Conservation (phyloP, 2,113 vertebrate species). For the Silurus asotus region DNA sequence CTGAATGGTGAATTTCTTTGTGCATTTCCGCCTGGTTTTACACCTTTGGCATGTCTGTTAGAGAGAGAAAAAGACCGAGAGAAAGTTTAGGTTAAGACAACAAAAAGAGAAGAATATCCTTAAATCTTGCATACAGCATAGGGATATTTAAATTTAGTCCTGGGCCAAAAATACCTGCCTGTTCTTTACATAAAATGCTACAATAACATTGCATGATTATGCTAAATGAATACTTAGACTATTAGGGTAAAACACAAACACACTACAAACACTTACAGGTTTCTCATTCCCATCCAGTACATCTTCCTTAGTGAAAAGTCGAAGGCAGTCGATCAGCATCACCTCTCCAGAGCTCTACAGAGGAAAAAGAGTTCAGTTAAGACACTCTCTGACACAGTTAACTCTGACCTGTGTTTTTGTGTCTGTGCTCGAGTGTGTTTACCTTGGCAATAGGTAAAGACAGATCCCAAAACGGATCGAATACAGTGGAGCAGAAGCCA, state of each 20-base stretch:
- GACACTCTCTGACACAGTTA: not conserved
- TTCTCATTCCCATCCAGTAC: slow-evolving; percentile 92
- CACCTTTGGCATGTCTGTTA: slow-evolving; percentile 87
- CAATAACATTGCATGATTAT: not conserved
- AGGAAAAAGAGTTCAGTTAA: slow-evolving; percentile 23
- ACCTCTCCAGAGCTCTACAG: slow-evolving; percentile 85
- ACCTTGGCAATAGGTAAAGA: slow-evolving; percentile 94
- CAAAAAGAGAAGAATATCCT: not conserved
- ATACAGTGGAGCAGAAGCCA: slow-evolving; percentile 90
- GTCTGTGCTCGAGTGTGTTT: not conserved
- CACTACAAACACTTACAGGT: slow-evolving; percentile 73
- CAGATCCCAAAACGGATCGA: slow-evolving; percentile 96
- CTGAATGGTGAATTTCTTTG: slow-evolving; percentile 95
- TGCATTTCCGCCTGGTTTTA: slow-evolving; percentile 88
- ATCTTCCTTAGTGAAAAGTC: slow-evolving; percentile 93
- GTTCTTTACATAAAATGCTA: not conserved
- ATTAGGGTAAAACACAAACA: not conserved
- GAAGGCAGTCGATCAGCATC: slow-evolving; percentile 87
- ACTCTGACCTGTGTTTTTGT: not conserved
- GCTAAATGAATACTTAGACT: not conserved
- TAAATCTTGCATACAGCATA: not conserved
- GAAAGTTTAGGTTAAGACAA: slow-evolving; percentile 16
- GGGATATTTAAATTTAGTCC: not conserved
- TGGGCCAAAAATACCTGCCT: not conserved
- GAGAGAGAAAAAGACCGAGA: slow-evolving; percentile 11